These are phyloP conservation scores for Kryptolebias marmoratus DNA, from an alignment of 2,113 vertebrate species.

Conservation along the genomic window DNA sequence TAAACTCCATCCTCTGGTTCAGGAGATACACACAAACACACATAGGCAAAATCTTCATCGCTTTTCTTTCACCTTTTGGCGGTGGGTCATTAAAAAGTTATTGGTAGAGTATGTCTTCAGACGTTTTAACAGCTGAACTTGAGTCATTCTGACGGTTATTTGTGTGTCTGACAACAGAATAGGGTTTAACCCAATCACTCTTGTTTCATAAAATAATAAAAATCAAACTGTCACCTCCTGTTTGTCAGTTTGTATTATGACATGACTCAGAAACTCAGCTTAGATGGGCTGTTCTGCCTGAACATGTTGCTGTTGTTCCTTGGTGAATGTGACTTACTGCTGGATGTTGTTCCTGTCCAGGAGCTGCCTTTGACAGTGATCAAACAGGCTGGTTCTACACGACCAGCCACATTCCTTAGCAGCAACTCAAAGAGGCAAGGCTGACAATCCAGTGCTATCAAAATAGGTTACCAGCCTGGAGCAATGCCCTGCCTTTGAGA, in stretches of 20 bases:
- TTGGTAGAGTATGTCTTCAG: neutral
- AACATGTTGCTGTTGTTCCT: constrained; percentile 13
- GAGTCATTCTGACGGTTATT: constrained; percentile 4
- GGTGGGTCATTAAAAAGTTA: neutral
- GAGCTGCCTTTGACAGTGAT: constrained; percentile 4
- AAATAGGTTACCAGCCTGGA: neutral
- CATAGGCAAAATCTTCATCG: neutral
- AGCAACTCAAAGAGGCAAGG: constrained; percentile 1
- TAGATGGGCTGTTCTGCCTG: neutral
- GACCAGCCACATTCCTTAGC: constrained; percentile 56
- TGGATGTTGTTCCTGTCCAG: neutral
- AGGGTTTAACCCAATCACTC: constrained; percentile 3
- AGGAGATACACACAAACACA: no score
- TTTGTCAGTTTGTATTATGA: neutral
- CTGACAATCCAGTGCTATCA: constrained; percentile 4
- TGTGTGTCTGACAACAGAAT: neutral
- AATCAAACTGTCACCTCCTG: neutral
- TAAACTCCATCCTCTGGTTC: no score
- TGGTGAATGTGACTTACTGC: neutral
- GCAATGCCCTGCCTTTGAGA: neutral
- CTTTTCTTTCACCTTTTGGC: neutral
- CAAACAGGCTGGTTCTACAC: constrained; percentile 39
- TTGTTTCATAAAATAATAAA: neutral
- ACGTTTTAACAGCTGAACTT: neutral
- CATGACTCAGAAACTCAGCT: neutral